These are phyloP conservation scores for Rhopalosiphum nymphaeae DNA, from an alignment of 2,888 invertebrate species.

Conservation along the genomic window DNA sequence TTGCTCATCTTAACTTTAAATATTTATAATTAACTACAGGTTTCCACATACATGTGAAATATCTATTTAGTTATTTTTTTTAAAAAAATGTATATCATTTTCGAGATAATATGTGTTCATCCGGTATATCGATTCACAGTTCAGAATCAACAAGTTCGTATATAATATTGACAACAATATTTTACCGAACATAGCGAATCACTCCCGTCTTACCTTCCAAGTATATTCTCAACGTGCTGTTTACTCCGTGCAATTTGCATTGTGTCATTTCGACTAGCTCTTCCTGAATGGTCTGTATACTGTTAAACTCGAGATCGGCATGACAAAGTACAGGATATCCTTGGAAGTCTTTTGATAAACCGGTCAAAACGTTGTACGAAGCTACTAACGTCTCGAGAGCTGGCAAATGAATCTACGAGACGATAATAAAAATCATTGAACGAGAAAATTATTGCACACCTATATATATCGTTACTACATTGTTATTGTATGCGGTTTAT, in stretches of 20 bases:
- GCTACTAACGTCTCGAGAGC: conserved; percentile 82
- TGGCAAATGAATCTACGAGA: conserved; percentile 82
- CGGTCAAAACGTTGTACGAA: conserved; percentile 82
- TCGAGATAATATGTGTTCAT: background rate
- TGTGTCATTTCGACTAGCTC: conserved; percentile 85
- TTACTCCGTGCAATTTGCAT: conserved; percentile 85
- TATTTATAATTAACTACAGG: background rate
- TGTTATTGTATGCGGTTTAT: background rate
- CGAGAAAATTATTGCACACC: background rate
- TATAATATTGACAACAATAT: background rate
- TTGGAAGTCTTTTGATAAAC: conserved; percentile 84
- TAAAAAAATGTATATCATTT: background rate
- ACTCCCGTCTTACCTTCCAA: conserved; percentile 79
- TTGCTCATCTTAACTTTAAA: background rate
- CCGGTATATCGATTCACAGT: background rate
- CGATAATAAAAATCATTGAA: conserved; percentile 10
- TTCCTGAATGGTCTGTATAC: conserved; percentile 79
- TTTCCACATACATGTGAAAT: background rate
- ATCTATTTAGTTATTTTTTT: background rate
- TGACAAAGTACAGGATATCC: conserved; percentile 85
- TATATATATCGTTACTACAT: background rate
- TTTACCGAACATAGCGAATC: background rate
- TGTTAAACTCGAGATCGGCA: conserved; percentile 84
- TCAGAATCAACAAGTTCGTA: background rate
- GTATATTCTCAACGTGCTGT: conserved; percentile 81